These are phyloP conservation scores for Leptothorax acervorum DNA, from an alignment of 2,888 invertebrate species.

Conservation along the genomic window DNA sequence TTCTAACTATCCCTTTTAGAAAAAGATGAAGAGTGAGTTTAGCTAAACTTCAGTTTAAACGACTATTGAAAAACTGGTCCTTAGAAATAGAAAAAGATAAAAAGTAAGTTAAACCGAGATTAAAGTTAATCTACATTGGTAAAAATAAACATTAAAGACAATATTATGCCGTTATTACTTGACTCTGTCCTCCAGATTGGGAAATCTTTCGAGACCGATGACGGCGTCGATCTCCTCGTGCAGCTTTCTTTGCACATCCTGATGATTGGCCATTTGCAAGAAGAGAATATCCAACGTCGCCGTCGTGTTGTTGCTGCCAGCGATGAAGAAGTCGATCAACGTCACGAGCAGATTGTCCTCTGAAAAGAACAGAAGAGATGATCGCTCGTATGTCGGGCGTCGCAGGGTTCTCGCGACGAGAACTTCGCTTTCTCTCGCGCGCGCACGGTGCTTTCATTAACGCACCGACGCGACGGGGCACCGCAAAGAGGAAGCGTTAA, in stretches of 20 bases:
- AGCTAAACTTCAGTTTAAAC: no score
- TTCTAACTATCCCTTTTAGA: no score
- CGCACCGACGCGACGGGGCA: neutral
- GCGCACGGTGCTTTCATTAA: constrained; percentile 35
- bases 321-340: constrained; percentile 90
- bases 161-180: constrained; percentile 81
- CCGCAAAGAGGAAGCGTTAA: neutral
- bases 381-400: neutral
- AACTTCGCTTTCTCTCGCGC: constrained; percentile 52
- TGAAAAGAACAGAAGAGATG: constrained; percentile 79
- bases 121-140: no score
- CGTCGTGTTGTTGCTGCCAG: constrained; percentile 89
- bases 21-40: no score
- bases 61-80: no score
- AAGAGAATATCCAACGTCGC: constrained; percentile 88
- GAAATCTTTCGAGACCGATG: constrained; percentile 84
- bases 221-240: constrained; percentile 87
- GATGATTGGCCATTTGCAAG: constrained; percentile 87
- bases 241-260: constrained; percentile 88
- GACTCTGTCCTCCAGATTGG: constrained; percentile 85
- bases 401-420: neutral
- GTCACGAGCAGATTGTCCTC: constrained; percentile 89
- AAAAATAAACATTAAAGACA: no score
- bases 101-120: no score
- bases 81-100: no score